Percentiles rank a stretch among this genome's conserved stretches.
Conservation (phyloP, 2,888 invertebrate genomes). For the Silvanus unidentatus region DNA sequence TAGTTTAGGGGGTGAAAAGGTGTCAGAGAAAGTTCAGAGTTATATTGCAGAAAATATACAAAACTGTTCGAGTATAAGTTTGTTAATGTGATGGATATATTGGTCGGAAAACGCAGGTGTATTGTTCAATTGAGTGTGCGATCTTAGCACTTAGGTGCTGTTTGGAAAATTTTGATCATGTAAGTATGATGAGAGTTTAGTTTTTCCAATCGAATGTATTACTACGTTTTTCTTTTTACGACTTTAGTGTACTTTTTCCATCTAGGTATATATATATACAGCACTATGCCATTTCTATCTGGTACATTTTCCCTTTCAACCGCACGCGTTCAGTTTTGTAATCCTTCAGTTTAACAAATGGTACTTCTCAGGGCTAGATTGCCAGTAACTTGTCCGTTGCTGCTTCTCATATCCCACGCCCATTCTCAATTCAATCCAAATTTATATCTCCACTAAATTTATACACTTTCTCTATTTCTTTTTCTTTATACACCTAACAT, state of each 20-base stretch:
- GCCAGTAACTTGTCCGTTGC: constrained; percentile 36
- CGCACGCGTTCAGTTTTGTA: constrained; percentile 35
- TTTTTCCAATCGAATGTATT: constrained; percentile 6
- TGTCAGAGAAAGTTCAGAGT: too few species aligned
- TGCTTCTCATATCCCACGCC: constrained; percentile 36
- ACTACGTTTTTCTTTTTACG: constrained; percentile 5
- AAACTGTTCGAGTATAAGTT: too few species aligned
- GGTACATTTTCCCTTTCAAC: constrained; percentile 27
- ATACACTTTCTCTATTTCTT: constrained; percentile 29
- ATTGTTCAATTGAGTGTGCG: too few species aligned
- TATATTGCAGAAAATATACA: too few species aligned
- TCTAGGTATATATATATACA: constrained; percentile 1
- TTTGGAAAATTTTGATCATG: constrained; percentile 46
- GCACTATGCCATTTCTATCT: constrained; percentile 13
- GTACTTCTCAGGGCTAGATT: constrained; percentile 35
- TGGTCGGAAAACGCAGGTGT: too few species aligned
- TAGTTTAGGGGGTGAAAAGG: too few species aligned
- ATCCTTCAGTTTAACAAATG: constrained; percentile 39
- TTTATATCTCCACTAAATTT: constrained; percentile 36
- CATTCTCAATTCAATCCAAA: constrained; percentile 36
- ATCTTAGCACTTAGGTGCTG: too few species aligned
- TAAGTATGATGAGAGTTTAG: constrained; percentile 35
- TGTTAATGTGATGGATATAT: too few species aligned
- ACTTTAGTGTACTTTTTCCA: constrained; percentile 5
- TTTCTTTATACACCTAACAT: constrained; percentile 14